Evolutionary conservation across 1,140 invertebrate species (phyloP), one percentile per base, ranked within the genome.

Genomic region (Hydropsyche tenuis): DNA sequence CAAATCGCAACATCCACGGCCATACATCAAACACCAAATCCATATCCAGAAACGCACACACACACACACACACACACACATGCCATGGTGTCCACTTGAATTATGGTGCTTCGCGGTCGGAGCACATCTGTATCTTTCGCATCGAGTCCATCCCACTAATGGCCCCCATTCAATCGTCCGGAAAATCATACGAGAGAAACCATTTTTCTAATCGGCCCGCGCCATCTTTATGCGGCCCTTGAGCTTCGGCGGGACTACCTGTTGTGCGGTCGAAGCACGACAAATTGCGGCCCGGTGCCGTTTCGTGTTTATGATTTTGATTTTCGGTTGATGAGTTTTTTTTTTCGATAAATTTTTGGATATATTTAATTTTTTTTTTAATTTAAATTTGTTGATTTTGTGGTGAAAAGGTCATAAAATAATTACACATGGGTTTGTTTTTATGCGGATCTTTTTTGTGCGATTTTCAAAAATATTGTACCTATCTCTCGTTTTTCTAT

Each of bases 151-250:
- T 70, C 43, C 42, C 68, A 16, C 48, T 70, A 70, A 70, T 70
- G 68, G 42, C 68, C 68, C 20, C 11, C 51, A 46, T 70, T 46
- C 51, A 70, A 70, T 70, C 68, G 27, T 56, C 51, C 27, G 68
- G 68, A 70, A 70, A 70, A 70, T 70, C 68, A 70, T 70, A 70
- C 68, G 48, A 70, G 68, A 53, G 51, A 70, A 70, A 70, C 68
- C 68, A 70, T 70, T 70, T 70, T 46, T 70, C 43, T 70, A 70
- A 70, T 70, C 68, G 16, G 14, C n/a, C 63, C 27, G 63, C 6
- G 22, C 63, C 63, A 14, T 45, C 16, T 25, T 18, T 9, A 11
- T 18, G 12, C n/a, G 12, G 12, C 18, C n/a, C 30, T 42, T 20
- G 4, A 43, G 14, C 16, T 22, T 43, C 30, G n/a, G 30, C 53